Base-by-base conservation (phyloP, 2,888 invertebrate genomes). In the Cosmia trapezina region DNA sequence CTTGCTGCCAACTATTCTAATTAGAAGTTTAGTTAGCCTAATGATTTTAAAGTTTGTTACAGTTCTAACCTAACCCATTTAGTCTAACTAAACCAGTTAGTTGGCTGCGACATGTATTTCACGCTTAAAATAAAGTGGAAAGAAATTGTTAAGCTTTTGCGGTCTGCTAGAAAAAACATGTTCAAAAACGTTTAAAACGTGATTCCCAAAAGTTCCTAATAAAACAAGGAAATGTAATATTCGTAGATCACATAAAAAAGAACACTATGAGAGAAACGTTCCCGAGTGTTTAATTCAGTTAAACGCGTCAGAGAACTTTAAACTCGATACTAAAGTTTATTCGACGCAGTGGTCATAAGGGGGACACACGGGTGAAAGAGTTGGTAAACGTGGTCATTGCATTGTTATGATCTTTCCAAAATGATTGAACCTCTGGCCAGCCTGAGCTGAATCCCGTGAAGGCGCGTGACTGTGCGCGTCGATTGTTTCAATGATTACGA, bases 271-370 rank as follows among this genome's bases (percentile, higher is more conserved):
- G 72, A n/a, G 73, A 61, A 86, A 76, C 61, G 81, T 83, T 83
- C 81, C 69, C 73, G 70, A 78, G 83, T 85, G 87, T 86, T 89
- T 90, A 90, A 91, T 91, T 87, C 81, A 88, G 89, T 92, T 91
- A 89, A 87, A 86, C 81, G 83, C 78, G 84, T 68, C 76, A 83
- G 80, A 70, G 82, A 92, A 90, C 85, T 91, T 89, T 89, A 88
- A 91, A 91, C 88, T 89, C 88, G 79, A 90, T 91, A 83, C 85
- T 78, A 76, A 88, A 91, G 88, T 91, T 90, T 87, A 86, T 88
- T 85, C 80, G 83, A 87, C 83, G 86, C 88, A 83, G 81, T 77
- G 85, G 87, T 87, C 86, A 87, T 89, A 84, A 87, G 78, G 71
- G 62, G 7, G 76, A 85, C 86, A 86, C 56, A 90, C 83, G 12